Conservation (phyloP, 2,113 vertebrate genomes). For the Oophaga pumilio region DNA sequence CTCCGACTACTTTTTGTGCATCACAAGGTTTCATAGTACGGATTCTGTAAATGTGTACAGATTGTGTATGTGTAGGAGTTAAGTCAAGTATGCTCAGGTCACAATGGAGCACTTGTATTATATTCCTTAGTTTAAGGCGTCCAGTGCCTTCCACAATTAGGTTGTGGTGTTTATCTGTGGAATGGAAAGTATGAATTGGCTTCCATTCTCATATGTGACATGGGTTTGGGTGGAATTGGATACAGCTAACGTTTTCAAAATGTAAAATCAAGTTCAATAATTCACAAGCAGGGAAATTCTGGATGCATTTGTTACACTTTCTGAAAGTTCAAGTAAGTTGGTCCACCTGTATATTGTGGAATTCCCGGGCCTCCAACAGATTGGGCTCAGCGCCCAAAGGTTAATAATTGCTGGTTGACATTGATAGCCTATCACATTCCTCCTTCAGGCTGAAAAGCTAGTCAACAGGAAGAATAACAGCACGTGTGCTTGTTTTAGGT, state of each 20-base stretch:
- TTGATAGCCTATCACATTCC: slow-evolving; percentile 32
- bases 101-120: slow-evolving; percentile 12
- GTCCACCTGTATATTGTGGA: slow-evolving; percentile 35
- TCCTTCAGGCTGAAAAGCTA: slow-evolving; percentile 28
- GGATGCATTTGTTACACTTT: slow-evolving; percentile 40
- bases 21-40: too few species aligned
- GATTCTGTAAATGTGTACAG: not conserved
- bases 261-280: slow-evolving; percentile 37
- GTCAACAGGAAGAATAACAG: slow-evolving; percentile 6
- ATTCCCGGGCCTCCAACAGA: slow-evolving; percentile 20
- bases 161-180: slow-evolving; percentile 41
- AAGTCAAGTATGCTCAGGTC: not conserved
- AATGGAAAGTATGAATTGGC: slow-evolving; percentile 53
- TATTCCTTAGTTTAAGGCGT: slow-evolving; percentile 30
- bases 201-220: slow-evolving; percentile 44
- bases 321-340: slow-evolving; percentile 34
- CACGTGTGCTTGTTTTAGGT: not conserved
- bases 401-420: slow-evolving; percentile 39
- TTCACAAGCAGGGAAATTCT: slow-evolving; percentile 49
- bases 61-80: not conserved
- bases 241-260: slow-evolving; percentile 43
- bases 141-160: slow-evolving; percentile 17
- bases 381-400: slow-evolving; percentile 37
- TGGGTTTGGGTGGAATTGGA: slow-evolving; percentile 49
- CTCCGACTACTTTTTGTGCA: too few species aligned